These are phyloP conservation scores for Hipposideros armiger DNA, from an alignment of 2,113 vertebrate genomes.

Conservation along the genomic window DNA sequence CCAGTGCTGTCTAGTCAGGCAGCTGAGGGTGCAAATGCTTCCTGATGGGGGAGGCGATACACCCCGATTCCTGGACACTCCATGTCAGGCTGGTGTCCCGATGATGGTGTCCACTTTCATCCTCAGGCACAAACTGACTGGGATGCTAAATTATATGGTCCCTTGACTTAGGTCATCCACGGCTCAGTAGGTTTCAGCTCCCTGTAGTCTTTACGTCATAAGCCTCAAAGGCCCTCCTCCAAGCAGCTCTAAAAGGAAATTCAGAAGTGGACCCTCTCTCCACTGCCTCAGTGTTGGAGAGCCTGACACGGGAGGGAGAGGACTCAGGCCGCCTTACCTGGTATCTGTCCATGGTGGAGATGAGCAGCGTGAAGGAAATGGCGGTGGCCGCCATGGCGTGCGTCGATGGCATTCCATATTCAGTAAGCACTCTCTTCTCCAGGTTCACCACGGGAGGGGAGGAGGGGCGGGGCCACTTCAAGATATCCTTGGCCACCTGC, in stretches of 20 bases:
- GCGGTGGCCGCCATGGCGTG: constrained; percentile 96
- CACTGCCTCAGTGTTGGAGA: background rate
- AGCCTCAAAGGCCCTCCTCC: background rate
- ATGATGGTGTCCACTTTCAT: background rate
- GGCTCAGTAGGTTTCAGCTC: background rate
- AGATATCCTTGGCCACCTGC: constrained; percentile 95
- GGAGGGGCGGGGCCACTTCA: constrained; percentile 95
- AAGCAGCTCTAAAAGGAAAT: background rate
- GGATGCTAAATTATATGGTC: background rate
- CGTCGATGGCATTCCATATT: constrained; percentile 97
- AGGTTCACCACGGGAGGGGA: constrained; percentile 96
- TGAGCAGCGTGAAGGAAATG: constrained; percentile 94
- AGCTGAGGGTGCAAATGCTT: background rate
- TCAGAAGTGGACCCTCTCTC: background rate
- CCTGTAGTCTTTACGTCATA: background rate
- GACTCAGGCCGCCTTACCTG: constrained; percentile 87
- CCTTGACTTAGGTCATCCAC: background rate
- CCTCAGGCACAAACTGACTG: background rate
- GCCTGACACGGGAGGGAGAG: fast-evolving
- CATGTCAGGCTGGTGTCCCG: too few species aligned
- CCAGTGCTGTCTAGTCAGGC: background rate
- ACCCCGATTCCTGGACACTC: fast-evolving
- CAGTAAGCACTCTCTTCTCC: constrained; percentile 91
- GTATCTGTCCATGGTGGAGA: constrained; percentile 90
- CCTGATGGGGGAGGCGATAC: fast-evolving